Conservation (phyloP, 1,140 invertebrate genomes). For the Drosophila fuyamai region DNA sequence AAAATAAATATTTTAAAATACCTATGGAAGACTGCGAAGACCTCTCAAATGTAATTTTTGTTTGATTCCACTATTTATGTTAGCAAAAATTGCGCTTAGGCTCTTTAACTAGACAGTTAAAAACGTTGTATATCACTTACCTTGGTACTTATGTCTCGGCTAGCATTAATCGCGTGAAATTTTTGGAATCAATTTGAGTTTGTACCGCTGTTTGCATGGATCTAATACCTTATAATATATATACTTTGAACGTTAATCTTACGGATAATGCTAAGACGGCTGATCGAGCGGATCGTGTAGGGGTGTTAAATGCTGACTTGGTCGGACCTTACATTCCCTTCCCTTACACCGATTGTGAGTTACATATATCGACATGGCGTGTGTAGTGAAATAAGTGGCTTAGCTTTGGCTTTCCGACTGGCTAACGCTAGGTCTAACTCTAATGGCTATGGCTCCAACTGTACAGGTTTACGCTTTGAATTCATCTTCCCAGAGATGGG, state of each 20-base stretch:
- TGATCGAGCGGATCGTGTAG: slow-evolving; percentile 18
- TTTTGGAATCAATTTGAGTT: slow-evolving; percentile 51
- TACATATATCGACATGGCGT: slow-evolving; percentile 25
- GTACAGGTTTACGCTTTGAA: slow-evolving; percentile 32
- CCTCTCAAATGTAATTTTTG: background rate
- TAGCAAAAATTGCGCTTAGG: background rate
- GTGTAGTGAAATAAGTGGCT: slow-evolving; percentile 26
- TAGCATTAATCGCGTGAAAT: slow-evolving; percentile 19
- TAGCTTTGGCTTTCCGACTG: slow-evolving; percentile 28
- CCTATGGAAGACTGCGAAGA: background rate
- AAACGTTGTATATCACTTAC: slow-evolving; percentile 36
- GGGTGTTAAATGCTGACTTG: slow-evolving; percentile 9
- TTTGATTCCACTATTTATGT: background rate
- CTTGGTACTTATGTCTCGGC: slow-evolving; percentile 8
- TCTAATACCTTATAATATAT: slow-evolving; percentile 41
- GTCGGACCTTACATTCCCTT: background rate
- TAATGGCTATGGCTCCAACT: slow-evolving; percentile 28
- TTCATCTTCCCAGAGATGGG: slow-evolving; percentile 2
- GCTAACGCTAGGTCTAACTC: slow-evolving; percentile 32
- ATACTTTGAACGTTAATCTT: slow-evolving; percentile 20
- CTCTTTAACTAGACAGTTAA: slow-evolving; percentile 3
- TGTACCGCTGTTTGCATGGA: slow-evolving; percentile 74
- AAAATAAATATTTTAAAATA: background rate
- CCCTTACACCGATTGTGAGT: slow-evolving; percentile 13
- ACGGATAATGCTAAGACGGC: slow-evolving; percentile 21